These are phyloP conservation scores for Hippopotamyrus pictus DNA, from an alignment of 2,797 vertebrate genomes.

Conservation along the genomic window DNA sequence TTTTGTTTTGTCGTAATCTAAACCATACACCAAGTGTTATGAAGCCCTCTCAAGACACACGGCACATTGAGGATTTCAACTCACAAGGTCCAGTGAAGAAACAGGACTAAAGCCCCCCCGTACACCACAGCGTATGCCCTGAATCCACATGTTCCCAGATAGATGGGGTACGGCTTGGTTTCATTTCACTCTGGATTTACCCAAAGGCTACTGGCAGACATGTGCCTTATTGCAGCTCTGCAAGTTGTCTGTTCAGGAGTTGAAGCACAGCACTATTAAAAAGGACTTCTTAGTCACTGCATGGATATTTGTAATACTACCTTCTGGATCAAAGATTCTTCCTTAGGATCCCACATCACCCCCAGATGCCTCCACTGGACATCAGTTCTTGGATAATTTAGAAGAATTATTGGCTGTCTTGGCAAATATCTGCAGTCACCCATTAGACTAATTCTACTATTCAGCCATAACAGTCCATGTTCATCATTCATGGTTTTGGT, in stretches of 20 bases:
- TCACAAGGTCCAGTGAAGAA: neutral
- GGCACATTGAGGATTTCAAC: neutral
- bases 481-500: neutral
- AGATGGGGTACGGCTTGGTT: neutral
- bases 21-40: neutral
- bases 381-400: neutral
- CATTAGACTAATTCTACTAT: neutral
- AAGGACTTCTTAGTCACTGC: neutral
- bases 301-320: neutral
- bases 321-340: neutral
- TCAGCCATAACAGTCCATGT: neutral
- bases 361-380: neutral
- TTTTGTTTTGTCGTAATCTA: neutral
- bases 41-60: neutral
- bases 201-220: neutral
- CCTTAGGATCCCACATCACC: neutral
- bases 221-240: neutral
- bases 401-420: neutral
- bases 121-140: neutral
- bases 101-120: neutral
- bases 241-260: neutral
- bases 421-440: neutral
- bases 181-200: neutral
- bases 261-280: neutral
- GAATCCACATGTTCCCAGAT: neutral